Conservation (phyloP, 2,888 invertebrate species). For the Drosophila phalerata region DNA sequence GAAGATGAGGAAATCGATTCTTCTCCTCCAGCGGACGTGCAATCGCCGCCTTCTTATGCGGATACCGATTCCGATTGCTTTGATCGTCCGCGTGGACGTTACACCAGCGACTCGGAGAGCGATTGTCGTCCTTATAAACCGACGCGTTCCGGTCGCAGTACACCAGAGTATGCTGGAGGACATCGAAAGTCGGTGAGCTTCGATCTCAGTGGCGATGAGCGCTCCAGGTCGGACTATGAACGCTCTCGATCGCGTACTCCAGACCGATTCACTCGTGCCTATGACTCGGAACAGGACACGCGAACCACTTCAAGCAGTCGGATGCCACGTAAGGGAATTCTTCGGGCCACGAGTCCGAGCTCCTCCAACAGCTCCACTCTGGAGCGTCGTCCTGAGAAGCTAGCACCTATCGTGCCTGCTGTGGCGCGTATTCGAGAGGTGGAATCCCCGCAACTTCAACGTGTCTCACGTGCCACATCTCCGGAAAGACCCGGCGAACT, state of each 20-base stretch:
- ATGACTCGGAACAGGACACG: conserved; percentile 85
- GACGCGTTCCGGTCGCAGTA: conserved; percentile 82
- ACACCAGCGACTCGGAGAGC: conserved; percentile 84
- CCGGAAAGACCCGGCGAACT: conserved; percentile 76
- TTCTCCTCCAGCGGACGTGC: conserved; percentile 64
- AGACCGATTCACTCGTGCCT: conserved; percentile 68
- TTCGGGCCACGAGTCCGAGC: conserved; percentile 84
- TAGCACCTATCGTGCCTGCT: conserved; percentile 78
- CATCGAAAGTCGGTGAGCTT: conserved; percentile 86
- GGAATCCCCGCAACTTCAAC: conserved; percentile 81
- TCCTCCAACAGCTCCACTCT: conserved; percentile 81
- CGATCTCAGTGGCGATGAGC: conserved; percentile 85
- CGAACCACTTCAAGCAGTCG: conserved; percentile 50
- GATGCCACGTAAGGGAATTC: conserved; percentile 83
- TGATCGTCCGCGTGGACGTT: conserved; percentile 71
- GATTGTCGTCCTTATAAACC: conserved; percentile 73
- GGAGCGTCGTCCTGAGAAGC: conserved; percentile 79
- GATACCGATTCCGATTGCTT: conserved; percentile 81
- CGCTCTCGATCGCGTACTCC: conserved; percentile 72
- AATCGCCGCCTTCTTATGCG: conserved; percentile 68
- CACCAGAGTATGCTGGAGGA: conserved; percentile 77
- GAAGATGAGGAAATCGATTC: conserved; percentile 61
- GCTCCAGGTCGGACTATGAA: conserved; percentile 83
- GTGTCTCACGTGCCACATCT: conserved; percentile 64
- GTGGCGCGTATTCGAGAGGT: conserved; percentile 84